Percentiles rank a stretch among this genome's conserved stretches.
Evolutionary conservation across 1,140 invertebrate species (phyloP).

Genomic region (Phenacoccus solenopsis): DNA sequence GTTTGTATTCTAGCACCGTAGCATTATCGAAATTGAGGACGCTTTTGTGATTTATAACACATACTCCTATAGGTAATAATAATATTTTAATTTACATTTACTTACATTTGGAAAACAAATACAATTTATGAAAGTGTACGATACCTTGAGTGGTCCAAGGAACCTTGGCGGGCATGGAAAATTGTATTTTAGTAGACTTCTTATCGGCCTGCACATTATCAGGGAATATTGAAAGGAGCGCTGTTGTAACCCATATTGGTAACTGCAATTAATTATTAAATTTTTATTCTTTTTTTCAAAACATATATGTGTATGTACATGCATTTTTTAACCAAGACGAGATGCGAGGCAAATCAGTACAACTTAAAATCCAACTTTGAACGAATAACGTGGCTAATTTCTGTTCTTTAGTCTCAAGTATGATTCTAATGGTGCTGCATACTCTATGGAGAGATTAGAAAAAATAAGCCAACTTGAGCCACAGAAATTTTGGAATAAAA

Average conservation of each 20-base stretch:
- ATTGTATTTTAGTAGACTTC: conserved; percentile 24
- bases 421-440: too few relatives aligned
- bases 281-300: too few relatives aligned
- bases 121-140: neutral
- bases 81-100: neutral
- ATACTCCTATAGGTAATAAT: conserved; percentile 26
- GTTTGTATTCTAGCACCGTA: conserved; percentile 23
- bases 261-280: conserved; percentile 27
- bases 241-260: conserved; percentile 29
- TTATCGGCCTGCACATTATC: conserved; percentile 29
- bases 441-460: too few relatives aligned
- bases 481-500: too few relatives aligned
- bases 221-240: conserved; percentile 29
- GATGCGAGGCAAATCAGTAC: too few relatives aligned
- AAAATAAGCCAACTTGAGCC: too few relatives aligned
- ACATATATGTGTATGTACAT: too few relatives aligned
- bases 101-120: too few relatives aligned
- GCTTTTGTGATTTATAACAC: conserved; percentile 26
- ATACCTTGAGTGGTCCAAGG: conserved; percentile 24
- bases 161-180: conserved; percentile 23
- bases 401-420: neutral
- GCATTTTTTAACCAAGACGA: too few relatives aligned
- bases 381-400: neutral
- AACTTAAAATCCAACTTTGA: neutral
- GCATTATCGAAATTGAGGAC: conserved; percentile 30